Base-by-base conservation (phyloP, 2,888 invertebrate genomes). In the Gastracanthus pulcherrimus region DNA sequence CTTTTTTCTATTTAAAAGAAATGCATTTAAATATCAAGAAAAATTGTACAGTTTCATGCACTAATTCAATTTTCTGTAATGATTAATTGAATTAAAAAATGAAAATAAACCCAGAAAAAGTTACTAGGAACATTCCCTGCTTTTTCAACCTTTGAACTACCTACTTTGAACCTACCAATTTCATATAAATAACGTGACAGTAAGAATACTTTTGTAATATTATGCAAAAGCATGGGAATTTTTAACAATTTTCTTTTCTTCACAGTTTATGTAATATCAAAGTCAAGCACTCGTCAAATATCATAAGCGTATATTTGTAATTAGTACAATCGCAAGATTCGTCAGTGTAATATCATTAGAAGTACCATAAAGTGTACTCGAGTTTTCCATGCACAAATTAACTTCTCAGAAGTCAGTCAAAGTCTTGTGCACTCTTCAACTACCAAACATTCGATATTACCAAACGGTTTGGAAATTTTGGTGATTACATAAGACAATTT, bases 381-480 rank as follows among this genome's bases (percentile, higher is more conserved):
- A 31, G 13, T 62, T 69, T 16, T 64, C 9, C 6, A 2, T 23
- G 0, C 16, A 45, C 36, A 16, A 55, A 71, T 9, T n/a, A 62
- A 71, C 70, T 71, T 71, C 71, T 64, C 16, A 69, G 71, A 78
- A 78, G 77, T 70, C 4, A 67, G 7, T 67, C 29, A 16, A n/a
- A n/a, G 11, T 75, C 0, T n/a, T 16, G 16, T 29, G n/a, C 38
- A 60, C 13, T 23, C 16, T 23, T 60, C 29, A 19, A 38, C n/a
- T 41, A 74, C 23, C 29, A 41, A 71, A 26, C 26, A 2, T 34
- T 34, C 31, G 29, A 45, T 62, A 58, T 9, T 62, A 31, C 19
- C 19, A 19, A 62, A 62, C 4, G 13, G 31, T 38, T 62, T 19
- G 3, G 45, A 45, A 34, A 74, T 41, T 34, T 29, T 31, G 62